Base-by-base conservation (phyloP, 2,113 vertebrate species). In the Rhea americana region DNA sequence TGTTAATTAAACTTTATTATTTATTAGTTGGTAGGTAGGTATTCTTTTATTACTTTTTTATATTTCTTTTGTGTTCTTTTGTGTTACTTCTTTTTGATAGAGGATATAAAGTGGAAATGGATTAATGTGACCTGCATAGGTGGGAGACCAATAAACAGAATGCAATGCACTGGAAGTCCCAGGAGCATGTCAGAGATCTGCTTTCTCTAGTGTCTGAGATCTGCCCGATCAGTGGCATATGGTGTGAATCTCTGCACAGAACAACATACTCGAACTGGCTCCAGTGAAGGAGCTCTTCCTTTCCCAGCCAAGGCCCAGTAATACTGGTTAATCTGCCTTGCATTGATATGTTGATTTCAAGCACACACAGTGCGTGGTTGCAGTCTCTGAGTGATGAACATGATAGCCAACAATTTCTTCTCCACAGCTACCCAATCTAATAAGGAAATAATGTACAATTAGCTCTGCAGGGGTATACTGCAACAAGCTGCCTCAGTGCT, bases 171-270 rank as follows among this genome's bases (percentile, higher is more conserved):
- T 82, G 66, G 5, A 72, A 65, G 17, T 22, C 43, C 43, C 19
- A 56, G 72, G 53, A 93, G 28, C 21, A 2, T 1, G 11, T n/a
- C 1, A 1, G 65, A 86, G 61, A 50, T 14, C 58, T 62, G 53
- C 72, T 70, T 25, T 50, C 48, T 7, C 1, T 4, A 0, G 48
- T 5, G 22, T 3, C 56, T 16, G 43, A 45, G 24, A 1, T 47
- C 37, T 48, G 18, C 41, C 50, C 43, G 35, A 17, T 39, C 18
- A 24, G 3, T 1, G 8, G 2, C 11, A 3, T 11, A 3, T 0
- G 2, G 16, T 5, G 2, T 9, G 32, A 68, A 35, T 1, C 7
- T 8, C 35, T 61, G 26, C 41, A 51, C 55, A 89, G 13, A 81
- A 2, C 45, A 48, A 5, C 41, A 16, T n/a, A 5, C 22, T 66